Conservation (phyloP, 2,888 invertebrate genomes). For the Drosophila mimetica region DNA sequence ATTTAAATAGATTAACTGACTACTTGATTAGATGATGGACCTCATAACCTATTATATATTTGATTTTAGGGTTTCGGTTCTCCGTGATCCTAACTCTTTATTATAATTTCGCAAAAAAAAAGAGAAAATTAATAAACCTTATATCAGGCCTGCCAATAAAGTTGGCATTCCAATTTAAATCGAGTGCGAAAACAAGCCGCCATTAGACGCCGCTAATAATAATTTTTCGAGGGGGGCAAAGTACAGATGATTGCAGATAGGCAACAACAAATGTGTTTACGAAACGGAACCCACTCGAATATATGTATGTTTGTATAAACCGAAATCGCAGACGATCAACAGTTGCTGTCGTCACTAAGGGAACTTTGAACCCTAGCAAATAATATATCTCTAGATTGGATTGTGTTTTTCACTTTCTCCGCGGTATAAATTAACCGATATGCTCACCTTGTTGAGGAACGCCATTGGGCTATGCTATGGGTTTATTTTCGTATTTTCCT, state of each 20-base stretch:
- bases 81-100: neutral
- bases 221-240: conserved; percentile 58
- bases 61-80: neutral
- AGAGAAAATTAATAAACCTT: conserved; percentile 3
- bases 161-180: conserved; percentile 30
- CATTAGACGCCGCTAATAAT: conserved; percentile 32
- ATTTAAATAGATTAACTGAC: too few relatives aligned
- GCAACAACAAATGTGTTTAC: conserved; percentile 34
- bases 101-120: neutral
- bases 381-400: neutral
- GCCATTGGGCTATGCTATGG: conserved; percentile 57
- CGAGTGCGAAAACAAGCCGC: conserved; percentile 30
- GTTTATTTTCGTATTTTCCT: conserved; percentile 18
- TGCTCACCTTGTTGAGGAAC: conserved; percentile 76
- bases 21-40: too few relatives aligned
- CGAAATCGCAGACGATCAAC: conserved; percentile 48
- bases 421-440: neutral
- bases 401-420: conserved; percentile 16
- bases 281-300: conserved; percentile 9
- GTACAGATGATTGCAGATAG: conserved; percentile 61
- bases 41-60: neutral
- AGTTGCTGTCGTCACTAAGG: conserved; percentile 48
- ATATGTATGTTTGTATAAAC: conserved; percentile 5
- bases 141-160: conserved; percentile 5
- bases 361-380: conserved; percentile 30